These are phyloP conservation scores for Herminia tarsipennalis DNA, from an alignment of 2,888 invertebrate genomes.

Conservation along the genomic window DNA sequence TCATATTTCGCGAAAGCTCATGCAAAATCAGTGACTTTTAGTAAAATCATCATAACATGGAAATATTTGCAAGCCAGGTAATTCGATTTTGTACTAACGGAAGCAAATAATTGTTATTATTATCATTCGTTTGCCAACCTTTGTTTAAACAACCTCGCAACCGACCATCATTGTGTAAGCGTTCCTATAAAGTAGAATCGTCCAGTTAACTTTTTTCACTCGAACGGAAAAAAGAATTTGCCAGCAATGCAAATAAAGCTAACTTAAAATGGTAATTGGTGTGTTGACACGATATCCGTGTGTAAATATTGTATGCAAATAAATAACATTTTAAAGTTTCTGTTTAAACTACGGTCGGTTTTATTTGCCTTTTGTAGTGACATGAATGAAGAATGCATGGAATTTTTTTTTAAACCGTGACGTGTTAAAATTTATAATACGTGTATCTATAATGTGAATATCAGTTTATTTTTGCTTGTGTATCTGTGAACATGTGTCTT, in stretches of 20 bases:
- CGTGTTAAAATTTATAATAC: no score
- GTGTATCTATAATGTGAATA: no score
- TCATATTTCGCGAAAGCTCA: no score
- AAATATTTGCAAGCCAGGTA: no score
- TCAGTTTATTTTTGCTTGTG: no score
- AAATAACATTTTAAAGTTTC: conserved; percentile 45
- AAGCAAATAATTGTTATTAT: conserved; percentile 19
- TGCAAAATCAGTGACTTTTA: no score
- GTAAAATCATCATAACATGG: no score
- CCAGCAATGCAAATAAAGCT: conserved; percentile 44
- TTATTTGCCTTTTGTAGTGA: conserved; percentile 23
- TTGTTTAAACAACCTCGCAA: no score
- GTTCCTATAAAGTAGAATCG: conserved; percentile 41
- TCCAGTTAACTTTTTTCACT: conserved; percentile 34
- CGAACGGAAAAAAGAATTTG: conserved; percentile 32
- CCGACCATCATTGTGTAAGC: conserved; percentile 57
- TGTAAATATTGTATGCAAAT: conserved; percentile 55
- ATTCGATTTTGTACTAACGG: no score
- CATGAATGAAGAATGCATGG: conserved; percentile 5
- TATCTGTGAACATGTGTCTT: no score
- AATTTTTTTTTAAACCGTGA: background rate
- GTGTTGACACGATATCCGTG: conserved; percentile 50
- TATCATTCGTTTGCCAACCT: conserved; percentile 15
- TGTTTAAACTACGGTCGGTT: conserved; percentile 24
- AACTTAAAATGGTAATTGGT: conserved; percentile 59